phyloP scores from a whole-genome alignment of 2,888 invertebrate genomes.

The Piscicola geometra region DNA sequence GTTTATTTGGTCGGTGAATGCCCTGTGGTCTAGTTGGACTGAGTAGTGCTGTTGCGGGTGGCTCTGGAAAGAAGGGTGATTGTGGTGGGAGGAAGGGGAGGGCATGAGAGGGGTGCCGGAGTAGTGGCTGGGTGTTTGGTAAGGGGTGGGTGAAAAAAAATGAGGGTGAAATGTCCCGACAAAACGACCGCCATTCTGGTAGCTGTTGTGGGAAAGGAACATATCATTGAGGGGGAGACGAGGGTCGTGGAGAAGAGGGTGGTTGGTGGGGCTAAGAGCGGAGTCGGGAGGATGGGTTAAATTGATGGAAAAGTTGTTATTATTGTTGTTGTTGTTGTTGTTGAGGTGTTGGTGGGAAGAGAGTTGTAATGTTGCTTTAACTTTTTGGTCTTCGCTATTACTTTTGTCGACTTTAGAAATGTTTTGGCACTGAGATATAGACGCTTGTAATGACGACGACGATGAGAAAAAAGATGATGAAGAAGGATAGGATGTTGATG shows the following conservation, averaged over 20 bases:
- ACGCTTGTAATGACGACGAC: too few relatives aligned
- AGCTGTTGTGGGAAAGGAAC: background rate
- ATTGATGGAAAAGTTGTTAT: background rate
- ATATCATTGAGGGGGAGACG: too few relatives aligned
- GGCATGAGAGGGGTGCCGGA: background rate
- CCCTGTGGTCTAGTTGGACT: background rate
- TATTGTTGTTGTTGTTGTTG: background rate
- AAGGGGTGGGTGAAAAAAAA: constrained; percentile 21
- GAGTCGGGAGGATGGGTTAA: background rate
- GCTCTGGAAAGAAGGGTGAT: background rate
- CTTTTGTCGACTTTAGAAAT: background rate
- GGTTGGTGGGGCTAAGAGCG: too few relatives aligned
- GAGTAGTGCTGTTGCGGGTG: constrained; percentile 21
- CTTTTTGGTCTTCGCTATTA: background rate
- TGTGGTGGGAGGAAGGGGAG: constrained; percentile 9
- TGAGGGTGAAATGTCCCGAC: constrained; percentile 28
- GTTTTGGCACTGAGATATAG: background rate
- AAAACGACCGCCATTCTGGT: constrained; percentile 15
- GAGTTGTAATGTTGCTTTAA: background rate
- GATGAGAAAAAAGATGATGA: too few relatives aligned
- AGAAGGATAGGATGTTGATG: too few relatives aligned
- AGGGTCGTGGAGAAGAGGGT: too few relatives aligned
- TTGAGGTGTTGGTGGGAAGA: background rate
- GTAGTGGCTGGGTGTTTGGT: constrained; percentile 23
- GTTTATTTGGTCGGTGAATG: background rate